Percentiles rank a stretch among this genome's conserved stretches.
Evolutionary conservation across 2,797 vertebrate species (phyloP).

Genomic region (Notolepis coatsorum): DNA sequence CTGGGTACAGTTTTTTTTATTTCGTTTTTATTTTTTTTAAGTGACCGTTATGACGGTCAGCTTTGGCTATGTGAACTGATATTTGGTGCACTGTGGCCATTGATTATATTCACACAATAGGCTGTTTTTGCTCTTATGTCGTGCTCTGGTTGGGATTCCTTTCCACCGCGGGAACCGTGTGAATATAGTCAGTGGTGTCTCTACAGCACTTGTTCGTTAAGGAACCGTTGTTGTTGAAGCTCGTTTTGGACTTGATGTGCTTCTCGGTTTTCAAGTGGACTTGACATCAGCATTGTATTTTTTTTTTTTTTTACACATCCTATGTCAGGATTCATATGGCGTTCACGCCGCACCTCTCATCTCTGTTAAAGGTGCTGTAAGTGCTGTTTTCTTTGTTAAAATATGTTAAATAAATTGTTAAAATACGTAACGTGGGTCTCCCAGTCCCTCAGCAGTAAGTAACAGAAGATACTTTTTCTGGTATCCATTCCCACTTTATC

Average conservation of each 20-base stretch:
- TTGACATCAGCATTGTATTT: conserved; percentile 42
- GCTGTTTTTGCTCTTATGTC: too few species aligned
- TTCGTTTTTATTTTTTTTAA: background rate
- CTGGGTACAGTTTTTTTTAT: background rate
- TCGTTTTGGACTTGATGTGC: conserved; percentile 56
- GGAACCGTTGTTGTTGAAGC: conserved; percentile 35
- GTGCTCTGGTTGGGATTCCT: too few species aligned
- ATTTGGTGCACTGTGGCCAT: conserved; percentile 32
- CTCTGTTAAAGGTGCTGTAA: too few species aligned
- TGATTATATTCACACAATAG: too few species aligned
- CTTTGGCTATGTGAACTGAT: conserved; percentile 26
- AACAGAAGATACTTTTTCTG: too few species aligned
- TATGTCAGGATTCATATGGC: conserved; percentile 10
- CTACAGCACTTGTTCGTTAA: conserved; percentile 37
- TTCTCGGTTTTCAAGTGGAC: conserved; percentile 60
- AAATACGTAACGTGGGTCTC: too few species aligned
- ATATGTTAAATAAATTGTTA: too few species aligned
- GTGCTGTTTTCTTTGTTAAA: too few species aligned
- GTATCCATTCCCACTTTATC: too few species aligned
- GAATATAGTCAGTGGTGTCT: too few species aligned
- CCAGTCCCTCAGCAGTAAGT: too few species aligned
- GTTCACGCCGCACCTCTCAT: background rate
- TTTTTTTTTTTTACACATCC: conserved; percentile 46
- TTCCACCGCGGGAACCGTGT: too few species aligned
- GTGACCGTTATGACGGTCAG: background rate